Base-by-base conservation (phyloP, 2,797 vertebrate species). In the Poeciliopsis gracilis region DNA sequence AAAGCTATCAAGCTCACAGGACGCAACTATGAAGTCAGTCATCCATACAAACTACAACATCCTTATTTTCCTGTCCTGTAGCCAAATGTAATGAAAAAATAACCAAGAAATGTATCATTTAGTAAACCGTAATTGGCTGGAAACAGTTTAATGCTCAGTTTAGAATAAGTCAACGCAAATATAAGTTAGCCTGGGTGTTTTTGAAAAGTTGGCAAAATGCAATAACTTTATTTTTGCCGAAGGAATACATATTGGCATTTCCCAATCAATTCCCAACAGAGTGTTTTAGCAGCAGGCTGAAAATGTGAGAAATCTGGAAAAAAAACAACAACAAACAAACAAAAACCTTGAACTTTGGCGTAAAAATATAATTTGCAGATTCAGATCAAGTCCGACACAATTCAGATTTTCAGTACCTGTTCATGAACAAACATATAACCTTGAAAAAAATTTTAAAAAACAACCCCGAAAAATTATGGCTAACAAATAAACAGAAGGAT, bases 1-100 rank as follows among this genome's bases (percentile, higher is more conserved):
- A 88, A 92, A 91, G 92, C 90, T 88, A 92, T 94, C 90, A 93
- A 88, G 90, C 93, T 90, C 89, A 88, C 90, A 80, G 90, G 89
- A 92, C 92, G 90, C 92, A 87, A 83, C 83, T 75, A 88, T 88
- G 88, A 92, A 91, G 90, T 92, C 92, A 86, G 89, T 82, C 90
- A 88, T 92, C 92, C 93, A 89, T 75, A 85, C 91, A 91, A 88
- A 83, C 89, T n/a, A 67, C 79, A 80, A 74, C 81, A 82, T 86
- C 84, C 79, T 83, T 84, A 78, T 87, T 84, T 83, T 81, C 70
- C 82, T 53, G 79, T 91, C 87, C 77, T 83, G 73, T 78, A 80
- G 79, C 82, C 82, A 81, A 84, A 89, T 76, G 63, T 78, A 77
- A 82, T 73, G 73, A 87, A 82, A 81, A 63, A 78, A 75, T 75